Conservation (phyloP, 1,140 invertebrate genomes). For the Hetaerina americana region DNA sequence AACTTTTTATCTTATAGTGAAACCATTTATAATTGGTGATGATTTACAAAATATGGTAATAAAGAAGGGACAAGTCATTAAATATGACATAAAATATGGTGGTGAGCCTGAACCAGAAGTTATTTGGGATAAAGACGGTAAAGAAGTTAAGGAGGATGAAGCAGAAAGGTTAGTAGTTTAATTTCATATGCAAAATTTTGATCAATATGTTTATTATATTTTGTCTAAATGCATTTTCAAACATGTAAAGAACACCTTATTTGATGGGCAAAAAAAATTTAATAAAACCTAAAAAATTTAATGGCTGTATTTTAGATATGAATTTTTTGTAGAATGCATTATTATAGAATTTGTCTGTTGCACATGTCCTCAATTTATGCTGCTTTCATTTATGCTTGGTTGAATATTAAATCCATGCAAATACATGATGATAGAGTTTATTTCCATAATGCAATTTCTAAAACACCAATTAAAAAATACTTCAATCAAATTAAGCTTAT, state of each 20-base stretch:
- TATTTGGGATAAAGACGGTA: conserved; percentile 61
- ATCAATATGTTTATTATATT: neutral
- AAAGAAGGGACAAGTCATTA: conserved; percentile 86
- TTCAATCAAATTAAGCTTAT: neutral
- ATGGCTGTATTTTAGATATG: too few species aligned
- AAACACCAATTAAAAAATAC: neutral
- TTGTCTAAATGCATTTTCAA: too few species aligned
- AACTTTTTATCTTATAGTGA: conserved; percentile 41
- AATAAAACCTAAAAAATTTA: too few species aligned
- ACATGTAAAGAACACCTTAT: too few species aligned
- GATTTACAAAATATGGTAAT: conserved; percentile 73
- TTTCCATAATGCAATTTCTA: too few species aligned
- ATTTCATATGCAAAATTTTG: neutral
- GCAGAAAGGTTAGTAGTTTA: conserved; percentile 27
- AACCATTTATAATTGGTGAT: conserved; percentile 83
- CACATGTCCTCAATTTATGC: too few species aligned
- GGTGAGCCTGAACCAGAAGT: conserved; percentile 90
- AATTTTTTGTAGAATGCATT: too few species aligned
- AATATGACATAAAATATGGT: conserved; percentile 86
- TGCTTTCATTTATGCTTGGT: too few species aligned
- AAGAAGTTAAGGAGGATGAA: conserved; percentile 54
- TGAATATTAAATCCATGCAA: too few species aligned
- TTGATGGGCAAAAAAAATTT: neutral
- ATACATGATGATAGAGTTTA: too few species aligned
- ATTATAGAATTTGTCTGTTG: too few species aligned